Base-by-base conservation (phyloP, 92 coral and sea anemone species). In the Galaxea fascicularis region DNA sequence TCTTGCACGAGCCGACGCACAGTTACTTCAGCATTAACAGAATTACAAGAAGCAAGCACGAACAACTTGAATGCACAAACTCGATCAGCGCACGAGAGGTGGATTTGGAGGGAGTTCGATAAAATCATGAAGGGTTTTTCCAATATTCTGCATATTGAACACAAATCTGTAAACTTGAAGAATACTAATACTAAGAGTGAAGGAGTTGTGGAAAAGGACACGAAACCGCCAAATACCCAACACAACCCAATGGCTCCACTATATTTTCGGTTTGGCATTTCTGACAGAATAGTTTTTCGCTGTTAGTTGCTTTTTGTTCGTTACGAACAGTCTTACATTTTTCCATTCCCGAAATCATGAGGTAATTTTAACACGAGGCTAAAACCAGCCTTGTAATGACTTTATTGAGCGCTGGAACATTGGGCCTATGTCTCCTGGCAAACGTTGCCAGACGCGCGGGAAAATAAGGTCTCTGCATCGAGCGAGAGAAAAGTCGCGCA, bases 31-130 rank as follows among this genome's bases (percentile, higher is more conserved):
- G 74, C 28, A 24, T 45, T 44, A 22, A 12, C 27, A 1, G 21
- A 39, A 27, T 27, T 18, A 0, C 59, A 25, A 41, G 70, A 22
- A 11, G 8, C 41, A 56, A 5, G 25, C 51, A 52, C 27, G 28
- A 82, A 28, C n/a, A n/a, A n/a, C n/a, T n/a, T n/a, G 27, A 82
- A 76, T 66, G 21, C 18, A 13, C 64, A 28, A 66, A 89, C 59
- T 29, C 76, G 84, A 12, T 47, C 78, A 4, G 68, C 68, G 10
- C 93, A 77, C 25, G 84, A 68, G 24, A 75, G 41, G 12, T 65
- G 83, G 60, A 81, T 94, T n/a, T 91, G 91, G 98, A 67, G 69
- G 65, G 93, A 94, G 63, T 91, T 94, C 66, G 98, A 94, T 24
- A 89, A 84, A 64, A 76, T 94, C n/a, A 71, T 94, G 83, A 90